Base-by-base conservation (phyloP, 1,140 invertebrate genomes). In the Zaprionus camerounensis region DNA sequence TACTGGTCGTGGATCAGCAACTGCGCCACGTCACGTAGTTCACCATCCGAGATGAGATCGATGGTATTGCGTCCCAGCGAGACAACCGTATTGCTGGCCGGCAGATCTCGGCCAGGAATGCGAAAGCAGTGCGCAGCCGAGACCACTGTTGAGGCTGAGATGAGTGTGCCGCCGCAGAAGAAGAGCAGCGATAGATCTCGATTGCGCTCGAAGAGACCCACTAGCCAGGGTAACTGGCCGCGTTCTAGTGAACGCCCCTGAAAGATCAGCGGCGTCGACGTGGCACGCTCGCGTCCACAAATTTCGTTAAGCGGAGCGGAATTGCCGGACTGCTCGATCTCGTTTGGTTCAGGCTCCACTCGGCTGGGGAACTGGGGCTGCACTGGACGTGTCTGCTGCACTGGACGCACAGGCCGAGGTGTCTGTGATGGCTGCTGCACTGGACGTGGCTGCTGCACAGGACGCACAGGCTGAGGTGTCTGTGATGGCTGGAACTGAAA, bases 211-310 rank as follows among this genome's bases (percentile, higher is more conserved):
- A 95, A 95, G 55, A 96, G 94, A 3, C 94, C 94, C 0, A 94
- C 95, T 44, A 96, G 91, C 96, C 96, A 97, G 0, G 96, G 96
- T 90, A 95, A 95, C 65, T 95, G 94, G 22, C 96, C 95, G 9
- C 93, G 91, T 2, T 91, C 76, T 3, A 95, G 91, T 0, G 93
- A 84, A 9, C 88, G 77, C 3, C 95, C 95, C n/a, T 95, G 94
- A 6, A 95, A 94, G 22, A 96, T 94, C 2, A 94, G 77, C 0
- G 87, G 92, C 65, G 93, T 93, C 0, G 86, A 78, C 0, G 73
- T 69, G 13, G 76, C 53, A 12, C 76, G 53, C 24, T 91, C 90
- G 0, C 71, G 58, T 1, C 91, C 91, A 38, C 91, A 91, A 31
- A 81, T 55, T 4, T 12, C 36, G 3, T 41, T 63, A 0, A 77